Conservation (phyloP, 2,888 invertebrate genomes). For the Plagodis dolabraria region DNA sequence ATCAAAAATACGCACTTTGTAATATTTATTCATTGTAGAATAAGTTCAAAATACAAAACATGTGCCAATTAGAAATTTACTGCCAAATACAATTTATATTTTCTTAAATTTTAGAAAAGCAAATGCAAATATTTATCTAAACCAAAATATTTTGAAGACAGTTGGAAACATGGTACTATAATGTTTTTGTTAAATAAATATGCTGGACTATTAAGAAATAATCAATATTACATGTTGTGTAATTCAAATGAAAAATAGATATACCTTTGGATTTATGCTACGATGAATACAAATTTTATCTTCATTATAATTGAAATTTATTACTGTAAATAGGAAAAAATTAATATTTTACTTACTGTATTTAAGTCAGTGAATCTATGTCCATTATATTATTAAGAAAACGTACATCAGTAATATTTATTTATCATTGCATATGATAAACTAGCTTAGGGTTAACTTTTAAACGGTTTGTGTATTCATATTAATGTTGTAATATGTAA, state of each 20-base stretch:
- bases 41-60: constrained; percentile 23
- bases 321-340: constrained; percentile 64
- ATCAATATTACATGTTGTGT: not conserved
- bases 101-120: constrained; percentile 9
- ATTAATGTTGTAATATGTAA: constrained; percentile 57
- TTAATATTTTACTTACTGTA: constrained; percentile 56
- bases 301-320: constrained; percentile 45
- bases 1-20: constrained; percentile 6
- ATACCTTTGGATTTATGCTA: constrained; percentile 41
- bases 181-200: not conserved
- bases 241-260: not conserved
- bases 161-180: not conserved
- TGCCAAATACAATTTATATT: constrained; percentile 14
- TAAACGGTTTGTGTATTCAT: constrained; percentile 62
- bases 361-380: constrained; percentile 64
- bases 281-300: constrained; percentile 45
- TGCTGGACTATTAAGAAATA: constrained; percentile 1
- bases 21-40: constrained; percentile 40
- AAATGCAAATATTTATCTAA: constrained; percentile 2
- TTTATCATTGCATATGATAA: constrained; percentile 54
- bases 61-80: constrained; percentile 11
- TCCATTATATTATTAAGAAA: constrained; percentile 59
- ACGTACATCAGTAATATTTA: constrained; percentile 52
- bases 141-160: not conserved
- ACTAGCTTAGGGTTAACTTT: constrained; percentile 59